phyloP scores from a whole-genome alignment of 1,140 invertebrate species.

The Solenopsis fugax region DNA sequence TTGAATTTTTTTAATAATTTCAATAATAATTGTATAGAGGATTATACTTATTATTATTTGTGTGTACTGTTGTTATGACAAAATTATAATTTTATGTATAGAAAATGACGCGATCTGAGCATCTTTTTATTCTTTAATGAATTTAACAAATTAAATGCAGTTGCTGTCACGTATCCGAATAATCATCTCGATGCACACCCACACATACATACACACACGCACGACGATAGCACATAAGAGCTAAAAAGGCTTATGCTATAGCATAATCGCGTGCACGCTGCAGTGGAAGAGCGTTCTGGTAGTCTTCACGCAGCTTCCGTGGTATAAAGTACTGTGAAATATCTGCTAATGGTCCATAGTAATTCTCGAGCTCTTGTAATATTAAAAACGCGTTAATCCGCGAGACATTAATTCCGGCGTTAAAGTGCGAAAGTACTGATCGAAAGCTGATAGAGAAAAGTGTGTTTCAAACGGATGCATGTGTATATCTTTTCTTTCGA shows the following conservation, averaged over 20 bases:
- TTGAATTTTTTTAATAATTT: neutral
- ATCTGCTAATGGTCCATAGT: neutral
- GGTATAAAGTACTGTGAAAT: neutral
- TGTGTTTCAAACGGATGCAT: conserved; percentile 28
- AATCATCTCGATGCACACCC: conserved; percentile 16
- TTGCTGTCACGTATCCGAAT: conserved; percentile 63
- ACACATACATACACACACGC: conserved; percentile 5
- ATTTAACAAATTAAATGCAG: neutral
- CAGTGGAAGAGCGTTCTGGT: conserved; percentile 71
- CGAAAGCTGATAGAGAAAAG: conserved; percentile 51
- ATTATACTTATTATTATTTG: neutral
- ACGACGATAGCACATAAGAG: conserved; percentile 70
- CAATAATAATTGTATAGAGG: neutral
- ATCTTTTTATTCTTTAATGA: neutral
- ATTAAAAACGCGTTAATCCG: conserved; percentile 3
- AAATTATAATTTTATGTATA: neutral
- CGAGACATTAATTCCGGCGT: neutral
- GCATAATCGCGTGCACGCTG: conserved; percentile 71
- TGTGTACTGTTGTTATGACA: neutral
- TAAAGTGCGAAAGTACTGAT: conserved; percentile 46
- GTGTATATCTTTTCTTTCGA: neutral
- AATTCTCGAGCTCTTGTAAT: neutral
- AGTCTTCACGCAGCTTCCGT: conserved; percentile 37
- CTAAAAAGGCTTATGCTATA: conserved; percentile 74
- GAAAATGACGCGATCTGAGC: neutral